Evolutionary conservation across 2,113 vertebrate genomes (phyloP), one percentile per base, ranked within the genome.

Genomic region (Cyanocitta stelleri): DNA sequence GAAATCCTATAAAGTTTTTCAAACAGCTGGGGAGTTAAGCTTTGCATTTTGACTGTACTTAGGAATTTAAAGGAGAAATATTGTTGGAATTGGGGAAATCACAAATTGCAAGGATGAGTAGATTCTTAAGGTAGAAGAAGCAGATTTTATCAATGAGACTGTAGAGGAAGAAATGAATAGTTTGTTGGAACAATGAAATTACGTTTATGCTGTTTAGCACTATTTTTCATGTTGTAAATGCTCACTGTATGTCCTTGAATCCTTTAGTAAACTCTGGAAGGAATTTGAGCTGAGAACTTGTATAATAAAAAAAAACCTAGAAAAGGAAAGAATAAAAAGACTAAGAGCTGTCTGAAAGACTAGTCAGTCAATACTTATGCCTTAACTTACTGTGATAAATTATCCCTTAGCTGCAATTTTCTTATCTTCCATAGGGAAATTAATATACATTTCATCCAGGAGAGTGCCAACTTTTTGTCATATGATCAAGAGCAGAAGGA

Each of bases 301-400:
- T 9, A 35, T 22, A 39, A 69, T n/a, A 68, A 79, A 81, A 66
- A 66, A 74, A 74, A 52, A 55, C 18, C 21, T 48, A 82, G 26
- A 62, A 61, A 72, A 63, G 3, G 13, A 29, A 77, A 56, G 18
- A 63, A 46, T 21, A 46, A 63, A 87, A 89, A 67, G 13, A 22
- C 1, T 51, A 90, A 71, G 16, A 39, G 8, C 23, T 35, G 9
- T 33, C 41, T 77, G 59, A 81, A 91, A 30, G 32, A 81, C 51
- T 30, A 48, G 7, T 80, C 56, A 76, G 21, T 73, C 0, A 0
- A 46, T 63, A 74, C 5, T 74, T 58, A 41, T 8, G 21, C 11
- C 13, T 62, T 83, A 77, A 85, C 71, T 48, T 43, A 2, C 8
- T 37, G 8, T 33, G 29, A 80, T 44, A 64, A 58, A 92, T 86